Conservation (phyloP, 2,888 invertebrate species). For the Mythimna pallens region DNA sequence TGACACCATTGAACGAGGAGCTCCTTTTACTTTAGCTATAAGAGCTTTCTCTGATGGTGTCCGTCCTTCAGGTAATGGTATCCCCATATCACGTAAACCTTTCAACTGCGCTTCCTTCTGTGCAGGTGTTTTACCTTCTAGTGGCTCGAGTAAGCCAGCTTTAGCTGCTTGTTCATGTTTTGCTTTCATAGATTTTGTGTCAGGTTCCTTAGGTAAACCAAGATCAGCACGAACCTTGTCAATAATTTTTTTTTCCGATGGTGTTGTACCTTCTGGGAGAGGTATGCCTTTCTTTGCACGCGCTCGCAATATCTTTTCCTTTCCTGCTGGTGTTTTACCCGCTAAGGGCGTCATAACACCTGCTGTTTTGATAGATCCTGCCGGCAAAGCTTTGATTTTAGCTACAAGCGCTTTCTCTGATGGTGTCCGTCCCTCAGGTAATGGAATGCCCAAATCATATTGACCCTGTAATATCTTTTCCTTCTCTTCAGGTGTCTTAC, state of each 20-base stretch:
- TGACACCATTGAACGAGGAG: neutral
- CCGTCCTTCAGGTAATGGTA: conserved; percentile 66
- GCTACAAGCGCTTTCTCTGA: conserved; percentile 26
- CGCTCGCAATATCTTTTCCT: conserved; percentile 8
- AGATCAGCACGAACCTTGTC: conserved; percentile 56
- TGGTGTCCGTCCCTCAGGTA: conserved; percentile 21
- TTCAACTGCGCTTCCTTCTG: conserved; percentile 63
- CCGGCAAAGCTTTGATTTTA: neutral
- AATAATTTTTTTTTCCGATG: conserved; percentile 62
- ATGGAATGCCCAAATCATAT: conserved; percentile 33
- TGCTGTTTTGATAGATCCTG: neutral
- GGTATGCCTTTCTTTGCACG: conserved; percentile 50
- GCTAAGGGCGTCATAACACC: conserved; percentile 8
- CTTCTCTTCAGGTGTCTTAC: conserved; percentile 61
- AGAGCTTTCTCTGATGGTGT: conserved; percentile 64
- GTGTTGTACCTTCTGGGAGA: conserved; percentile 40
- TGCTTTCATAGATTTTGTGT: conserved; percentile 39
- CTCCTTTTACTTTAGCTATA: conserved; percentile 10
- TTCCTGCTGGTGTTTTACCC: conserved; percentile 56
- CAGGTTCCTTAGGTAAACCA: conserved; percentile 55
- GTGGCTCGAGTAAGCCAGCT: conserved; percentile 56
- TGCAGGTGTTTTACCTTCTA: conserved; percentile 57
- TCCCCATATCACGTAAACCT: conserved; percentile 59
- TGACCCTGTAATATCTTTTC: conserved; percentile 58
- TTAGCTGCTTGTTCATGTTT: conserved; percentile 54